Evolutionary conservation across 2,888 invertebrate genomes (phyloP), one percentile per base, ranked within the genome.

Genomic region (Drosophila suboccidentalis): DNA sequence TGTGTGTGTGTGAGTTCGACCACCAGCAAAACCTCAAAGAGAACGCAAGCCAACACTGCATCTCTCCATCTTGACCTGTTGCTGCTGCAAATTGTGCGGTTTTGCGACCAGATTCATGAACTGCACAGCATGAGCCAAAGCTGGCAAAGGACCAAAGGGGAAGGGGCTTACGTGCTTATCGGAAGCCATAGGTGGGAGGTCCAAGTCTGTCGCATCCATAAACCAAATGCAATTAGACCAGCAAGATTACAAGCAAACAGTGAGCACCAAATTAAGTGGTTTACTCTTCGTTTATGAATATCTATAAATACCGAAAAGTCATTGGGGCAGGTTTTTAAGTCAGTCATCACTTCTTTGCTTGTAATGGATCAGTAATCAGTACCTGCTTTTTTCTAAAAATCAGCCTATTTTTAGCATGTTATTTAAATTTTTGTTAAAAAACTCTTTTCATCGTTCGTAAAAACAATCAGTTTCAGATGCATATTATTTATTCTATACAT

Each of bases 31-130:
- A 34, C 55, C 46, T 44, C 36, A 39, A 58, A 46, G 58, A 39
- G 54, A 10, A 36, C 8, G 22, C 29, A 39, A 41, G 17, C 54
- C 39, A n/a, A 26, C 34, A 10, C 47, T 39, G n/a, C 32, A 10
- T 17, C 66, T 19, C 53, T 2, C 19, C 50, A 43, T 44, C 39
- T 19, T 44, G 51, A 73, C 72, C 69, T 69, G 71, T 65, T 71
- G 78, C 80, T 71, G 78, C 80, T 39, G 61, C 19, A 63, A 65
- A 63, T 77, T 58, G 51, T 73, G 78, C 59, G 80, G 73, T 73
- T 77, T 66, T 41, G 61, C 61, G 22, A 43, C 58, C 55, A 49
- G 46, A 62, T 74, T 67, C 59, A 64, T 67, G 53, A 77, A 41
- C 43, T 62, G 38, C 70, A 64, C 61, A 55, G 71, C 64, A 19